A percentile compares a stretch with the other conserved stretches of the same genome.
Conservation (phyloP, 2,113 vertebrate genomes). For the Pomatostomus ruficeps region DNA sequence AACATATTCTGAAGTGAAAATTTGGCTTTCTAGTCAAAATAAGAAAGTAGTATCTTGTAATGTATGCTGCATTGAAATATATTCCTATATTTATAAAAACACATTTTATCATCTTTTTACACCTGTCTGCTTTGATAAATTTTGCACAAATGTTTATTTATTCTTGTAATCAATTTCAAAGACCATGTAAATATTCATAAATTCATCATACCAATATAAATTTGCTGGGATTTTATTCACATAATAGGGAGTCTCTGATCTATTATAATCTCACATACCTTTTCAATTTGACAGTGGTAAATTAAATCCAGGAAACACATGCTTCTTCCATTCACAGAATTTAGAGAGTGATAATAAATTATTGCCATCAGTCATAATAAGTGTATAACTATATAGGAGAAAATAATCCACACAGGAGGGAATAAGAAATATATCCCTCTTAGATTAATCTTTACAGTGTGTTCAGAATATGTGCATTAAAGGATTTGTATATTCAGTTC, state of each 20-base stretch:
- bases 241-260: background rate
- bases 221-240: background rate
- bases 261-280: background rate
- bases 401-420: background rate
- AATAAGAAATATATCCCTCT: background rate
- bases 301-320: background rate
- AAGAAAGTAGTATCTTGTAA: background rate
- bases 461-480: background rate
- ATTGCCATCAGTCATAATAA: background rate
- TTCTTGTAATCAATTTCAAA: slow-evolving; percentile 30
- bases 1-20: background rate
- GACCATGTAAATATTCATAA: slow-evolving; percentile 23
- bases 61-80: background rate
- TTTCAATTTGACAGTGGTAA: slow-evolving; percentile 16
- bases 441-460: background rate
- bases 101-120: slow-evolving; percentile 17
- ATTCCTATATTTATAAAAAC: background rate
- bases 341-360: background rate
- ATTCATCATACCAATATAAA: background rate
- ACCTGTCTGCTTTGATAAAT: slow-evolving; percentile 15
- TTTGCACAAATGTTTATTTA: slow-evolving; percentile 14
- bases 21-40: background rate
- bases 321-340: background rate
- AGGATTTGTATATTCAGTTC: background rate
- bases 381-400: background rate